phyloP scores from a whole-genome alignment of 2,797 vertebrate species.

The Scarus forsteni region DNA sequence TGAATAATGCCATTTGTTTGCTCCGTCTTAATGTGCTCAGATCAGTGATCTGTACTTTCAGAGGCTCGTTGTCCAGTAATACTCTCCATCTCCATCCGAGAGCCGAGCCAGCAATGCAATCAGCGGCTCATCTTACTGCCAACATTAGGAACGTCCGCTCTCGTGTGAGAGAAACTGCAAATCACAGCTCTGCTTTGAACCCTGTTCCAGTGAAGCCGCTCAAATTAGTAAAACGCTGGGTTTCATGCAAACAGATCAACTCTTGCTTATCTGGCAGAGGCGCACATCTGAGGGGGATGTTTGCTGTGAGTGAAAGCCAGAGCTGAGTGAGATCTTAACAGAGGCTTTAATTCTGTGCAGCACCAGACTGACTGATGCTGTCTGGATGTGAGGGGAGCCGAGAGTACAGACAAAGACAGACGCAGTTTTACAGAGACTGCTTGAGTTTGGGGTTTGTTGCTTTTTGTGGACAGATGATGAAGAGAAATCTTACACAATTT shows the following conservation, averaged over 20 bases:
- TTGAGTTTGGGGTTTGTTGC: constrained; percentile 24
- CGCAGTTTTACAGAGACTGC: constrained; percentile 18
- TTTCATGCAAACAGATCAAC: constrained; percentile 72
- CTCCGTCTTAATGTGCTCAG: constrained; percentile 67
- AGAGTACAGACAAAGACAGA: constrained; percentile 38
- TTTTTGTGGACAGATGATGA: constrained; percentile 1
- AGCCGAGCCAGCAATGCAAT: constrained; percentile 77
- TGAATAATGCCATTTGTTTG: constrained; percentile 71
- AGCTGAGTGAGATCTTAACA: constrained; percentile 53
- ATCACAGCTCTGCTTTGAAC: constrained; percentile 80
- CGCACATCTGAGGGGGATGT: constrained; percentile 52
- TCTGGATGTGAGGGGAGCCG: constrained; percentile 27
- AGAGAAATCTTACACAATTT: constrained; percentile 3
- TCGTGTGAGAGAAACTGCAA: constrained; percentile 63
- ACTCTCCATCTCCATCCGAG: constrained; percentile 72
- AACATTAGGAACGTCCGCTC: constrained; percentile 66
- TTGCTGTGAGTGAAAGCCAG: constrained; percentile 62
- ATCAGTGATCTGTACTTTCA: constrained; percentile 79
- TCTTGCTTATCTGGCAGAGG: constrained; percentile 72
- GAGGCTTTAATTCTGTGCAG: constrained; percentile 51
- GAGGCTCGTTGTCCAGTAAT: constrained; percentile 72
- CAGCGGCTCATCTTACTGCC: constrained; percentile 74
- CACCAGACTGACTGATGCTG: constrained; percentile 61
- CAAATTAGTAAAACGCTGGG: constrained; percentile 79
- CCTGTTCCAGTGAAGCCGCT: constrained; percentile 75